A percentile compares a stretch with the other conserved stretches of the same genome.
Evolutionary conservation across 1,140 invertebrate genomes (phyloP).

Genomic region (Drosophila tristis): DNA sequence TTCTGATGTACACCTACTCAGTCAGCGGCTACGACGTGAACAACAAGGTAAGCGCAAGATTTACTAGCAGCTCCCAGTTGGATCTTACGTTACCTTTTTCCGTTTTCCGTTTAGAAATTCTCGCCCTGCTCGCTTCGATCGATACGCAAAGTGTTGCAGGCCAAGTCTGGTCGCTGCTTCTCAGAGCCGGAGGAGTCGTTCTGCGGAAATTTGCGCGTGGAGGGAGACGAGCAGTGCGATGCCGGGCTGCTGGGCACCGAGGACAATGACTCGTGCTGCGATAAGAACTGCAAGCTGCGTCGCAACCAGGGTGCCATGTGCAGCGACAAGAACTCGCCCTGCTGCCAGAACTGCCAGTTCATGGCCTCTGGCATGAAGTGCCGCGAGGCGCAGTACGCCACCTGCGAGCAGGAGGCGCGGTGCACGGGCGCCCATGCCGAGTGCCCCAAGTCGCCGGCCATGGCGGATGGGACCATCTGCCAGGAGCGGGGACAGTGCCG

Average conservation of each 20-base stretch:
- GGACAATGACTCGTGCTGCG: conserved; percentile 95
- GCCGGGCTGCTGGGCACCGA: conserved; percentile 96
- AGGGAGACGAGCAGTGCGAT: conserved; percentile 97
- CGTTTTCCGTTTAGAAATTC: conserved; percentile 89
- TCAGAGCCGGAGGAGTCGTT: conserved; percentile 97
- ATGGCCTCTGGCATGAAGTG: conserved; percentile 93
- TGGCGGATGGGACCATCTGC: conserved; percentile 94
- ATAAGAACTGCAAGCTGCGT: conserved; percentile 95
- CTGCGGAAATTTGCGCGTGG: conserved; percentile 96
- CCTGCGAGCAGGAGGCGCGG: conserved; percentile 94
- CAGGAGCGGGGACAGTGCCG: conserved; percentile 94
- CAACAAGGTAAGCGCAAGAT: conserved; percentile 91
- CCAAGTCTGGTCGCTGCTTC: conserved; percentile 96
- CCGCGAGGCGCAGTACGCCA: conserved; percentile 93
- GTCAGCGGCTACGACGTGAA: conserved; percentile 98
- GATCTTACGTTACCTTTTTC: not conserved
- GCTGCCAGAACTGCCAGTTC: conserved; percentile 95
- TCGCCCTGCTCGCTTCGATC: conserved; percentile 96
- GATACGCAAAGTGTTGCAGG: conserved; percentile 95
- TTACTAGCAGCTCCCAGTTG: not conserved
- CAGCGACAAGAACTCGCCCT: conserved; percentile 97
- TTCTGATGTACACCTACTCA: conserved; percentile 99
- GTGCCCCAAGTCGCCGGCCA: conserved; percentile 90
- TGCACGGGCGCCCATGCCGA: conserved; percentile 88
- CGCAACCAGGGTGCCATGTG: conserved; percentile 92